Evolutionary conservation across 2,797 vertebrate genomes (phyloP).

Genomic region (Bucorvus abyssinicus): DNA sequence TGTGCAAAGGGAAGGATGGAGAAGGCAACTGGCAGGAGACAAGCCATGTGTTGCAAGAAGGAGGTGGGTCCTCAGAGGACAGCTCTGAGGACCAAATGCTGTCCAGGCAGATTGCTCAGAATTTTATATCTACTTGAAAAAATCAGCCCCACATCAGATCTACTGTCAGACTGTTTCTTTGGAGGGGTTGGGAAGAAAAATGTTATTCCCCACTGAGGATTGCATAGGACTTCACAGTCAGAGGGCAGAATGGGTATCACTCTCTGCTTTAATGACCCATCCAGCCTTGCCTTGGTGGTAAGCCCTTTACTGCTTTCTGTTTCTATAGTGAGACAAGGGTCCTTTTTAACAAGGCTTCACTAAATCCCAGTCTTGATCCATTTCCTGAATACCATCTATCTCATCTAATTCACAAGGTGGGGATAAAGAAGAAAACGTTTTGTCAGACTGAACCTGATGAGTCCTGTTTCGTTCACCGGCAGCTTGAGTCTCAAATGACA

Average conservation of each 20-base stretch:
- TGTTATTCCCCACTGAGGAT: rapidly evolving
- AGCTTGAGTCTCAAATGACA: not conserved
- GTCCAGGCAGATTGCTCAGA: not conserved
- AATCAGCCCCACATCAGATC: rapidly evolving
- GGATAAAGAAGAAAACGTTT: not conserved
- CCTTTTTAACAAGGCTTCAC: not conserved
- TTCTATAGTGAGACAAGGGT: not conserved
- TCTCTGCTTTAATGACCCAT: not conserved
- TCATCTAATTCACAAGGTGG: not conserved
- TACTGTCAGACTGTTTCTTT: not conserved
- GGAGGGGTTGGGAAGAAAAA: not conserved
- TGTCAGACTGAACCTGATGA: not conserved
- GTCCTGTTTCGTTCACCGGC: not conserved
- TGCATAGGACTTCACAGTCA: not conserved
- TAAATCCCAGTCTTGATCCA: not conserved
- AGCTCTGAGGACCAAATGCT: rapidly evolving
- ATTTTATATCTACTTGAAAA: not conserved
- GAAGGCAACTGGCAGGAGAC: not conserved
- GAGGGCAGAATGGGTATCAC: not conserved
- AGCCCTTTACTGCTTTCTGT: not conserved
- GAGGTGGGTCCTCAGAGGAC: not conserved
- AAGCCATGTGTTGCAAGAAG: rapidly evolving
- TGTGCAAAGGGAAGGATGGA: not conserved
- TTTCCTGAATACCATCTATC: not conserved
- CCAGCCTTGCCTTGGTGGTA: rapidly evolving